Percentiles rank a stretch among this genome's conserved stretches.
phyloP scores from a whole-genome alignment of 2,797 vertebrate species.

The Syndactyla subalaris region DNA sequence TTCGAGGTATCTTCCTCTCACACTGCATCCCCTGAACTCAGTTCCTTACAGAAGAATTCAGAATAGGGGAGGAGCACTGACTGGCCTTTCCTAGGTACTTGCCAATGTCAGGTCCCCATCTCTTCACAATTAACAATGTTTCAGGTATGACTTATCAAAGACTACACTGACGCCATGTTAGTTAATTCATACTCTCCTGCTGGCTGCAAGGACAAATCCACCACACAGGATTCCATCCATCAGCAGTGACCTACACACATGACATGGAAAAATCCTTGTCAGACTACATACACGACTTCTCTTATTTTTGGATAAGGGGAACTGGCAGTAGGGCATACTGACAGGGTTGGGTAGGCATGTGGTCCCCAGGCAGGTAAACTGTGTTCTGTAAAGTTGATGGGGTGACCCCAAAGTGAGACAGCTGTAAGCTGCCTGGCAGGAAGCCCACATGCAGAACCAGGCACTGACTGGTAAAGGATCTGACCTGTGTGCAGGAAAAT shows the following conservation, averaged over 20 bases:
- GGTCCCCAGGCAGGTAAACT: background rate
- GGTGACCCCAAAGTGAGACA: background rate
- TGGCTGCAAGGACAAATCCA: background rate
- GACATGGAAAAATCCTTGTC: background rate
- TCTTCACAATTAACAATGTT: background rate
- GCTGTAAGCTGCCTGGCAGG: background rate
- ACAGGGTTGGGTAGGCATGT: background rate
- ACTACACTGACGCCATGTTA: background rate
- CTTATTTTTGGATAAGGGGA: background rate
- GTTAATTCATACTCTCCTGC: background rate
- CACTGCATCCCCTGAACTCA: background rate
- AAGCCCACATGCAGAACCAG: background rate
- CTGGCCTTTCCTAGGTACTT: background rate
- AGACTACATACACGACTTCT: rapidly evolving
- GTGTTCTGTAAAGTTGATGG: background rate
- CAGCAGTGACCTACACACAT: background rate
- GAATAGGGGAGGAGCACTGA: background rate
- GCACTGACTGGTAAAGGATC: background rate
- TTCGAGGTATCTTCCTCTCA: background rate
- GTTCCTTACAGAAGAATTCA: background rate
- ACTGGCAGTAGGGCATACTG: background rate
- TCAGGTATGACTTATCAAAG: background rate
- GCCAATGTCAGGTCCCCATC: background rate
- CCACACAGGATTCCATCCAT: rapidly evolving
- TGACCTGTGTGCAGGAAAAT: background rate